These are phyloP conservation scores for Chironex yamaguchii DNA, from an alignment of 30 jellyfish, hydroid and myxozoan species.

Conservation along the genomic window DNA sequence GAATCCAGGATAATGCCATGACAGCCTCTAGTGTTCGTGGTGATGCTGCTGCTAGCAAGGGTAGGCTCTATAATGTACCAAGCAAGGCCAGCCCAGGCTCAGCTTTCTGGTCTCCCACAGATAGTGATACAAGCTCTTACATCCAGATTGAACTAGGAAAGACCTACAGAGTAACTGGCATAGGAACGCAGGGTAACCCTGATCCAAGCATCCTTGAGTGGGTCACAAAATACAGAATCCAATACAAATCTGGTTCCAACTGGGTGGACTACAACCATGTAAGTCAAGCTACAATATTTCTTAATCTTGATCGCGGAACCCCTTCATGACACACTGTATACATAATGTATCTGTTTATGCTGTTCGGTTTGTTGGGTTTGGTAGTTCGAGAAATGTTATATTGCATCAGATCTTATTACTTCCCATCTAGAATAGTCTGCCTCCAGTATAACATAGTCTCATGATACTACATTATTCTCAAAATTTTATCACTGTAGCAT, in stretches of 20 bases:
- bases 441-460: no score
- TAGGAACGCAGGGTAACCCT: slow-evolving; percentile 95
- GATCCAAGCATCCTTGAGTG: slow-evolving; percentile 49
- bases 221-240: slow-evolving; percentile 62
- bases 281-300: background rate
- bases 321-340: no score
- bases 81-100: slow-evolving; percentile 38
- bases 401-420: no score
- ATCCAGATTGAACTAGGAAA: no score
- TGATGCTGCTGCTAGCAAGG: slow-evolving; percentile 70
- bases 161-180: slow-evolving; percentile 79
- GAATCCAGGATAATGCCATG: slow-evolving; percentile 65
- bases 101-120: slow-evolving; percentile 72
- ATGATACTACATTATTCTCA: no score
- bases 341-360: no score
- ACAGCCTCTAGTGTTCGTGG: slow-evolving; percentile 69
- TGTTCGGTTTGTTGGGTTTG: no score
- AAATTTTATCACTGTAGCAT: no score
- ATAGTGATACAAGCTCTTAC: no score
- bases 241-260: slow-evolving; percentile 33
- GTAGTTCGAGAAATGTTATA: no score
- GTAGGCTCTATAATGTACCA: slow-evolving; percentile 76
- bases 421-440: no score
- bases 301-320: no score
- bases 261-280: slow-evolving; percentile 20